These are phyloP conservation scores for Chrysaora quinquecirrha DNA, from an alignment of 30 jellyfish, hydroid and myxozoan species.

Conservation along the genomic window DNA sequence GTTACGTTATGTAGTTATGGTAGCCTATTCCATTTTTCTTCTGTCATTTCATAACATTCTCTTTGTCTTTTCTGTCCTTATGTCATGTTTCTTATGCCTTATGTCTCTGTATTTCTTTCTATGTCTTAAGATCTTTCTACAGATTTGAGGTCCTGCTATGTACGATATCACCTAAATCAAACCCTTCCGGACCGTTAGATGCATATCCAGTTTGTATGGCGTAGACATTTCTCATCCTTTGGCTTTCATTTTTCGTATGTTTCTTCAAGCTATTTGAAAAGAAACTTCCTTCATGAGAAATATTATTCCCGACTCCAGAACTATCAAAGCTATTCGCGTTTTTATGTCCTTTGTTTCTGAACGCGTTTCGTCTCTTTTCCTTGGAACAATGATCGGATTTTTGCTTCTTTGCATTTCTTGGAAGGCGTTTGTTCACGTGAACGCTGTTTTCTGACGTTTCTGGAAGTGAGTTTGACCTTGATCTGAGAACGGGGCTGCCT, in stretches of 20 bases:
- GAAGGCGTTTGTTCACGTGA: slow-evolving; percentile 21
- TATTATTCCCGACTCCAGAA: slow-evolving; percentile 16
- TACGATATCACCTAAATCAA: background rate
- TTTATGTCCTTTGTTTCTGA: slow-evolving; percentile 1
- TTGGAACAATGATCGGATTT: background rate
- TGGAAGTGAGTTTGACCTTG: slow-evolving; percentile 75
- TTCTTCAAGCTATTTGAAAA: background rate
- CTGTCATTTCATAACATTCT: too few species aligned
- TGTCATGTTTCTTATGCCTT: too few species aligned
- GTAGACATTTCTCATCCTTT: background rate
- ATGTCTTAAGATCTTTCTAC: too few species aligned
- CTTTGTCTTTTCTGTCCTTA: too few species aligned
- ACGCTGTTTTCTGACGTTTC: slow-evolving; percentile 26
- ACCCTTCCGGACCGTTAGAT: slow-evolving; percentile 1
- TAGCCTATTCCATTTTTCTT: too few species aligned
- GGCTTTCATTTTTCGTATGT: background rate
- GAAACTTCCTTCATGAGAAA: slow-evolving; percentile 19
- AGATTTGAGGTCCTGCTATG: background rate
- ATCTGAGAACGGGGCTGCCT: slow-evolving; percentile 77
- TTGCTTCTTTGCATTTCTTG: slow-evolving; percentile 16
- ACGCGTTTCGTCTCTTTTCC: slow-evolving; percentile 12
- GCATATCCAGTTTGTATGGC: slow-evolving; percentile 4
- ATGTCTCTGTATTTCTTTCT: too few species aligned
- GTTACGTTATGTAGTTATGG: too few species aligned
- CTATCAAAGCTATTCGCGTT: slow-evolving; percentile 52